Evolutionary conservation across 1,140 invertebrate genomes (phyloP).

Genomic region (Cepaea nemoralis): DNA sequence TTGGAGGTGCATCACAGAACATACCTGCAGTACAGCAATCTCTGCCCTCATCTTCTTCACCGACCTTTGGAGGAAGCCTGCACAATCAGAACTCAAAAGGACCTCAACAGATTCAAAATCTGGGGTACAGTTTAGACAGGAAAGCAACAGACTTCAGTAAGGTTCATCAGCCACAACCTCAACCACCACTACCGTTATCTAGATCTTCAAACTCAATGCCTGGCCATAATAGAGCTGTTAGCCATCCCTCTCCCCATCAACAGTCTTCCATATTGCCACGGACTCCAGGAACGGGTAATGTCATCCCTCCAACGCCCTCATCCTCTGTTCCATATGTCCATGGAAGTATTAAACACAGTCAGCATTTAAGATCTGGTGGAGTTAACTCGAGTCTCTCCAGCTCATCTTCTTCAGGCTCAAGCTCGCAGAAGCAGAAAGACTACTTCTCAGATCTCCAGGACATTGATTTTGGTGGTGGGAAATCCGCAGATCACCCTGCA

Average conservation of each 20-base stretch:
- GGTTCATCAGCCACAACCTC: neutral
- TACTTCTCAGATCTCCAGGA: constrained; percentile 10
- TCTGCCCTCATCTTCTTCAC: neutral
- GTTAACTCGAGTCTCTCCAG: neutral
- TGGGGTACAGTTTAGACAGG: neutral
- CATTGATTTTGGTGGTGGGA: constrained; percentile 5
- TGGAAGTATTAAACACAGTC: neutral
- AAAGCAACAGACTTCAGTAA: neutral
- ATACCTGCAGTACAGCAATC: neutral
- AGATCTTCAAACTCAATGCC: neutral
- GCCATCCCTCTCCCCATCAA: constrained; percentile 2
- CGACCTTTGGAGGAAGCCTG: neutral
- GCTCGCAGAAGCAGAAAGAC: neutral
- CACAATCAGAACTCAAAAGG: neutral
- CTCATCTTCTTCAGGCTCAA: neutral
- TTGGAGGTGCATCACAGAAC: neutral
- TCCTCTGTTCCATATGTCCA: neutral
- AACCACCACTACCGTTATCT: neutral
- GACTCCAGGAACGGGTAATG: neutral
- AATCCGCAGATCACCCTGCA: neutral
- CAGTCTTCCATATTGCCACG: neutral
- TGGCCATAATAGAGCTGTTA: neutral
- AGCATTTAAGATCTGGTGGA: neutral
- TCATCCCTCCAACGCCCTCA: neutral
- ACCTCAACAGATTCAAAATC: neutral